Evolutionary conservation across 92 coral and sea anemone species (phyloP).

Genomic region (Phymanthus crucifer): DNA sequence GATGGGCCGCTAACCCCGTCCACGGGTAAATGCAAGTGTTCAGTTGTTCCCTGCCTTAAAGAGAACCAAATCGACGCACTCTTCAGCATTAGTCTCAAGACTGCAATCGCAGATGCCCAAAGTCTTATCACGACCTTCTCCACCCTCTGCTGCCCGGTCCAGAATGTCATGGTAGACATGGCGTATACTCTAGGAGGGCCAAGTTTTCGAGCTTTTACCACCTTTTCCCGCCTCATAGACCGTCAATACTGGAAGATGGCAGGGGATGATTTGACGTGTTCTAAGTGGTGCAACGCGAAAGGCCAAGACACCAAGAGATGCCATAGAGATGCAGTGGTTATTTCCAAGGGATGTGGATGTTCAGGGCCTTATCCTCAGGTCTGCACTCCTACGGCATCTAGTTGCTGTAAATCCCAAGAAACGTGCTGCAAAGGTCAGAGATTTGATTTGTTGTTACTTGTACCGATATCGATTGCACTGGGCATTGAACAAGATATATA

Average conservation of each 20-base stretch:
- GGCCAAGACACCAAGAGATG: constrained; percentile 59
- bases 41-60: constrained; percentile 68
- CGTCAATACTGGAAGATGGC: constrained; percentile 82
- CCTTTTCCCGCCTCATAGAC: constrained; percentile 55
- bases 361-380: constrained; percentile 55
- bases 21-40: constrained; percentile 59
- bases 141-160: constrained; percentile 81
- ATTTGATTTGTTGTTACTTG: background rate
- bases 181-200: constrained; percentile 75
- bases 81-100: constrained; percentile 52
- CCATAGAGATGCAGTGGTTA: constrained; percentile 61
- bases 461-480: too few species aligned
- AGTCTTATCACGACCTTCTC: constrained; percentile 59
- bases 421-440: constrained; percentile 85
- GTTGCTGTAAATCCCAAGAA: constrained; percentile 65
- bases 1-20: constrained; percentile 68
- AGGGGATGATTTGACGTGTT: constrained; percentile 73
- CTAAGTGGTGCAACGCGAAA: constrained; percentile 71
- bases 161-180: constrained; percentile 86
- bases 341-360: constrained; percentile 78
- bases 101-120: constrained; percentile 69
- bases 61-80: constrained; percentile 63
- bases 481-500: too few species aligned
- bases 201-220: constrained; percentile 55
- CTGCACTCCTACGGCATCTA: constrained; percentile 47